These are phyloP conservation scores for Alcis repandata DNA, from an alignment of 2,888 invertebrate genomes.

Conservation along the genomic window DNA sequence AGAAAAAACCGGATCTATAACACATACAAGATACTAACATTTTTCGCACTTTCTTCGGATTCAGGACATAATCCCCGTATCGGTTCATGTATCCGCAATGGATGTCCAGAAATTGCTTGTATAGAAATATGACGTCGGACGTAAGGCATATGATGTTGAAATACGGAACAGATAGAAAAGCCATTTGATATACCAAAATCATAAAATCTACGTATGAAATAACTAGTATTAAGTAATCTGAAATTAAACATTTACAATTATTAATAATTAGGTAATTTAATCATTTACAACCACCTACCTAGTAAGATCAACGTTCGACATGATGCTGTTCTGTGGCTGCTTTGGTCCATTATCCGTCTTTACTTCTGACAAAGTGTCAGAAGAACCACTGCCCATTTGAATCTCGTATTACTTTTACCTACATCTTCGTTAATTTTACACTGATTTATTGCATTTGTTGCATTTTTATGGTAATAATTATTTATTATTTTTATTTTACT, in stretches of 20 bases:
- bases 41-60: conserved; percentile 75
- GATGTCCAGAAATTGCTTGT: conserved; percentile 79
- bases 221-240: conserved; percentile 76
- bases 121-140: conserved; percentile 74
- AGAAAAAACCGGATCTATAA: no score
- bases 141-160: conserved; percentile 69
- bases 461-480: no score
- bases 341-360: not conserved
- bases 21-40: conserved; percentile 67
- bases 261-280: no score
- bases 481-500: no score
- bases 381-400: no score
- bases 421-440: no score
- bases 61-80: conserved; percentile 81
- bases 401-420: not conserved
- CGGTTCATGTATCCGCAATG: conserved; percentile 82
- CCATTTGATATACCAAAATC: conserved; percentile 81
- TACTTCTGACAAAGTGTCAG: no score
- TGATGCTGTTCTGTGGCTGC: not conserved
- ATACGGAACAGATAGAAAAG: conserved; percentile 74
- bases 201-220: conserved; percentile 78
- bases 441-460: no score
- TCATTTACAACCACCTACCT: not conserved
- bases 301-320: not conserved
- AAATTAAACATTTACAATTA: conserved; percentile 45